Evolutionary conservation across 1,140 invertebrate species (phyloP), one percentile per base, ranked within the genome.

Genomic region (Aleiodes sp.): DNA sequence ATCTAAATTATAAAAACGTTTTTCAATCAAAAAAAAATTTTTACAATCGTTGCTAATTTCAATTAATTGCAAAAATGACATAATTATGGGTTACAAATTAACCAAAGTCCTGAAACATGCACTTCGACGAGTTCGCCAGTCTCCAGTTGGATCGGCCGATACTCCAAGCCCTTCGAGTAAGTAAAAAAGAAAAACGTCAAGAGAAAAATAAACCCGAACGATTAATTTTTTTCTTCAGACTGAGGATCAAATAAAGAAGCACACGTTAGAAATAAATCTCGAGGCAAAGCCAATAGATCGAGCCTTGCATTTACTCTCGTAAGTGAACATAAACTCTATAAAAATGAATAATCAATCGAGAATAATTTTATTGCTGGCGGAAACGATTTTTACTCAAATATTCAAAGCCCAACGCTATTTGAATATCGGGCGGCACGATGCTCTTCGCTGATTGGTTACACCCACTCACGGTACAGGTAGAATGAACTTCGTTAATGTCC

Each of bases 281-380:
- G 80, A 82, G 33, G 64, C 64, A n/a, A 78, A 63, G 52, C 76
- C 76, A 14, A 70, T 80, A 28, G 80, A 79, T 19, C 74, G 77
- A 75, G 78, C 82, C n/a, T 43, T 83, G 2, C 35, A 80, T 70
- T 75, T 84, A 70, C 73, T 83, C 10, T 59, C 56, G 83, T 84
- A 76, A 81, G 80, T 82, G n/a, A n/a, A n/a, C n/a, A n/a, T n/a
- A 68, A 1, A 12, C 6, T 41, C 31, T 43, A 29, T 28, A 65
- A 24, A 33, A 56, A 19, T 16, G 29, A 66, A 24, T 35, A 0
- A 33, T 1, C 31, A 33, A 33, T 33, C 12, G n/a, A n/a, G n/a
- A n/a, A n/a, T n/a, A n/a, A n/a, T n/a, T n/a, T n/a, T n/a, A n/a
- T n/a, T n/a, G n/a, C n/a, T n/a, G n/a, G n/a, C n/a, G n/a, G n/a